These are phyloP conservation scores for Amblyornis subalaris DNA, from an alignment of 2,113 vertebrate genomes.

Conservation along the genomic window DNA sequence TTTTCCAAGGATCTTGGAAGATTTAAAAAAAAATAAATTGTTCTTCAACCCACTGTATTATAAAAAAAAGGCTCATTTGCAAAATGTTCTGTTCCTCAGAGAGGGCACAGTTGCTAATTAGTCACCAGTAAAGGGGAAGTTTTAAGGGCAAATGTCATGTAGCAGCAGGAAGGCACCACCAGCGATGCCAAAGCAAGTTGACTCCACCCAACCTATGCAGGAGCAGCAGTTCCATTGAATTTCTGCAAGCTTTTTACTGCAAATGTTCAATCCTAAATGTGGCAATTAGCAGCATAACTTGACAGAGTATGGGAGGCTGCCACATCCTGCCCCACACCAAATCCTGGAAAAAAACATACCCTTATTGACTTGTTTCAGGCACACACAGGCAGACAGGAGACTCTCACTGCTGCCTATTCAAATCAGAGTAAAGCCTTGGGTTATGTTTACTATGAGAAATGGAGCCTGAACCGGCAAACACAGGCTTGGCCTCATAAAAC, in stretches of 20 bases:
- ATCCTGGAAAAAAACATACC: neutral
- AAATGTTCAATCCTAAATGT: neutral
- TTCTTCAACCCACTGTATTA: neutral
- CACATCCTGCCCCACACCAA: neutral
- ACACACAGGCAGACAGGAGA: neutral
- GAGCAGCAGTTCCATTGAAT: neutral
- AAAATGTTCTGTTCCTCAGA: neutral
- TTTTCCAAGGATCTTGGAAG: neutral
- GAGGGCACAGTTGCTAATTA: neutral
- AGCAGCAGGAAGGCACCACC: neutral
- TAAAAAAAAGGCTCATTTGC: neutral
- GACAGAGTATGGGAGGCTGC: neutral
- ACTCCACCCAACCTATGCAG: neutral
- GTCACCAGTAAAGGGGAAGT: neutral
- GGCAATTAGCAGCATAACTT: neutral
- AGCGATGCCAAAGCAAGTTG: neutral
- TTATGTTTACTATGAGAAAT: neutral
- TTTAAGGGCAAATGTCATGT: neutral
- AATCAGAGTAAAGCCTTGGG: neutral
- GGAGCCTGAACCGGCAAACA: neutral
- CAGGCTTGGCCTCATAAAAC: neutral
- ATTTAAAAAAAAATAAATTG: neutral
- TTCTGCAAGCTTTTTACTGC: neutral
- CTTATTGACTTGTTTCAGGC: neutral
- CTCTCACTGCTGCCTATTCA: neutral